A percentile compares a stretch with the other conserved stretches of the same genome.
Conservation (phyloP, 2,113 vertebrate species). For the Podiceps cristatus region DNA sequence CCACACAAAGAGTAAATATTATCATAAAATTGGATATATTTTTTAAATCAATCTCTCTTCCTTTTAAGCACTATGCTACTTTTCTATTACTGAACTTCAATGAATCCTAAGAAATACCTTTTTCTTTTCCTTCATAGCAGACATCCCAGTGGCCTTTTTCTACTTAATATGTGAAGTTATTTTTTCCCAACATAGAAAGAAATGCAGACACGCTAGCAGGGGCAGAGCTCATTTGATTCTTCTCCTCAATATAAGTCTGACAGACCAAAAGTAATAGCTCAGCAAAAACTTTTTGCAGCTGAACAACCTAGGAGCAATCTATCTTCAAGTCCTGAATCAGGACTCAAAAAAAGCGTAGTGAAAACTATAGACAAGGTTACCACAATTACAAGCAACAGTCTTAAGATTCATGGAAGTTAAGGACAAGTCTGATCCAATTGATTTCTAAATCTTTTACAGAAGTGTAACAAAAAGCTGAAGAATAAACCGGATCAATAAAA, state of each 20-base stretch:
- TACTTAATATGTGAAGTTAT: background rate
- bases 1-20: background rate
- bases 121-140: background rate
- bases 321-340: background rate
- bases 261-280: background rate
- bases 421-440: background rate
- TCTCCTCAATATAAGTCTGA: background rate
- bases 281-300: background rate
- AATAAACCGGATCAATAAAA: slow-evolving; percentile 9
- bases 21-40: background rate
- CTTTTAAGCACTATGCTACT: background rate
- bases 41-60: background rate
- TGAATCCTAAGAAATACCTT: background rate
- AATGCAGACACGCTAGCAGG: background rate
- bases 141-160: background rate
- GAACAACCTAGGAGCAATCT: background rate
- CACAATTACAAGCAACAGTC: background rate
- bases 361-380: background rate
- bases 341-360: background rate
- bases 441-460: background rate
- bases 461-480: background rate
- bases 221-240: background rate
- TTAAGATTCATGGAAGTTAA: background rate
- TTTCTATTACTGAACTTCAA: background rate
- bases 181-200: background rate